Conservation (phyloP, 2,113 vertebrate genomes). For the Anoplopoma fimbria region DNA sequence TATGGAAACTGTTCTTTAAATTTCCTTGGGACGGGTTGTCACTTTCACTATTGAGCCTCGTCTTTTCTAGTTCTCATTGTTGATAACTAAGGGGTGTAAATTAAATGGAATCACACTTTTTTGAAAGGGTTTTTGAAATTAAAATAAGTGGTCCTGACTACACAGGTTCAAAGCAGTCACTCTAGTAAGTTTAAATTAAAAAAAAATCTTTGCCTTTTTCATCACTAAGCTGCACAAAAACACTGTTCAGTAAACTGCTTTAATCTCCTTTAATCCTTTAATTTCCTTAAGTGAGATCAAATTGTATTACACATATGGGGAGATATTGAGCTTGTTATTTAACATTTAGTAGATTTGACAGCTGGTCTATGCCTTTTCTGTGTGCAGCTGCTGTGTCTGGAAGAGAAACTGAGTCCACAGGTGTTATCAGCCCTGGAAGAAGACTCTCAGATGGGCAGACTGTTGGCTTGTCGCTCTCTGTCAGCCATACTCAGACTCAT, state of each 20-base stretch:
- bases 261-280: not conserved
- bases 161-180: not conserved
- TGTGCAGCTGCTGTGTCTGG: constrained; percentile 83
- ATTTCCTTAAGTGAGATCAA: not conserved
- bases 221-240: not conserved
- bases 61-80: not conserved
- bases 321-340: not conserved
- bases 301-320: not conserved
- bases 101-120: not conserved
- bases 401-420: constrained; percentile 80
- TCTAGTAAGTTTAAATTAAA: not conserved
- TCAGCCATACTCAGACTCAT: constrained; percentile 77
- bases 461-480: constrained; percentile 89
- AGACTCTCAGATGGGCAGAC: constrained; percentile 87
- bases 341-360: not conserved
- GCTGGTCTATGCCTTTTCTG: not conserved
- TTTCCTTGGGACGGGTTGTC: not conserved
- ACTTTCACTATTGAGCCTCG: not conserved
- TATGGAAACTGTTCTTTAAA: not conserved
- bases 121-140: not conserved
- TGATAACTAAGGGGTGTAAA: not conserved
- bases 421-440: constrained; percentile 90
- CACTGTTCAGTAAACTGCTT: not conserved
- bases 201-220: not conserved
- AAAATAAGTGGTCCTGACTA: not conserved